Evolutionary conservation across 2,113 vertebrate genomes (phyloP), one percentile per base, ranked within the genome.

Genomic region (Nettapus auritus): DNA sequence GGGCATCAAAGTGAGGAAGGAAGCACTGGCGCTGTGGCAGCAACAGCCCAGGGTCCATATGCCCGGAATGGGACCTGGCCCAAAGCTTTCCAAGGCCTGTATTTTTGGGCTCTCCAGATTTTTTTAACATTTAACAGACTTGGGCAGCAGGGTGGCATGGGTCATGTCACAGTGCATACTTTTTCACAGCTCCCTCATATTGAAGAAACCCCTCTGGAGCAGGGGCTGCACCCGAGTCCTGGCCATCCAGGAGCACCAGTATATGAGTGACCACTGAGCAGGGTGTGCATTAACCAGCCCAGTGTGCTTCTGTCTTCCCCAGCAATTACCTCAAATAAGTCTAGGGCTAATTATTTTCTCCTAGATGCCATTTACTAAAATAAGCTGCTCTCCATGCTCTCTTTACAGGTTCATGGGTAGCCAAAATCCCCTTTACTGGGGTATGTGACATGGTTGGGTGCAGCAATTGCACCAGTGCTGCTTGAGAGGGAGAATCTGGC

Each of bases 181-280:
- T 64, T 82, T 86, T 75, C 56, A 75, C 14, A 62, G 3, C 8
- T 42, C 29, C 6, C 42, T 18, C 4, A 1, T 4, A 14, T 42
- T n/a, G 73, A 46, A 86, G 22, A 88, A 78, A 20, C 5, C 4
- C 31, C 23, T 74, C 12, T 42, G 63, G 48, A 69, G 33, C 13
- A 52, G 13, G 26, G 36, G 38, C 31, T 25, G 40, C 17, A 31
- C 16, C 60, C 13, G 15, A 63, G 36, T 25, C 6, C 52, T 1
- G 3, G 17, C 33, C 34, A 2, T 42, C 26, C 59, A 76, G 68
- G 63, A 90, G 34, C 6, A 68, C 67, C 42, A 55, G 31, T 26
- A 90, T 46, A 50, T 3, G 1, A 22, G 11, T 0, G 3, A 38
- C n/a, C 2, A 4, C 11, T 14, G 48, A 71, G 17, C 0, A 0